phyloP scores from a whole-genome alignment of 2,888 invertebrate genomes.

The Eilema griseolum region DNA sequence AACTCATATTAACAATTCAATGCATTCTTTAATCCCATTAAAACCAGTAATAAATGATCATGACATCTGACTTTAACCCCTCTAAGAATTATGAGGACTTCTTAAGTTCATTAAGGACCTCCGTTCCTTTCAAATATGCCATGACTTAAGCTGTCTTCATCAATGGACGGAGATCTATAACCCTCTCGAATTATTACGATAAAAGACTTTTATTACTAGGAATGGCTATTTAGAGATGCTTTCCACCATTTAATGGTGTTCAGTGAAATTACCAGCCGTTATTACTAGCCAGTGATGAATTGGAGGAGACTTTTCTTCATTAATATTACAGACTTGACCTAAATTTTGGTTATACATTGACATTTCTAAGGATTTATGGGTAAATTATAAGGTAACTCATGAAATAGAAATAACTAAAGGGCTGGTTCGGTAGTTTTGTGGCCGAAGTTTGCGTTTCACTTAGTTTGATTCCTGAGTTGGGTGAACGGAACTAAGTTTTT shows the following conservation, averaged over 20 bases:
- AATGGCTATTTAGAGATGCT: slow-evolving; percentile 65
- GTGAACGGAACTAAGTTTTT: background rate
- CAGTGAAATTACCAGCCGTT: background rate
- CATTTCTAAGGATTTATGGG: background rate
- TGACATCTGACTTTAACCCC: slow-evolving; percentile 60
- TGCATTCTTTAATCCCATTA: slow-evolving; percentile 65
- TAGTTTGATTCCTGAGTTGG: background rate
- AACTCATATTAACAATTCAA: slow-evolving; percentile 36
- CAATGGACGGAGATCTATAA: slow-evolving; percentile 67
- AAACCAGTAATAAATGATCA: slow-evolving; percentile 67
- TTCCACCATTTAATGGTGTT: slow-evolving; percentile 27
- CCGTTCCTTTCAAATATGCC: slow-evolving; percentile 42
- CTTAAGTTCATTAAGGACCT: slow-evolving; percentile 76
- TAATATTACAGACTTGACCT: slow-evolving; percentile 10
- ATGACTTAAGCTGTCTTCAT: slow-evolving; percentile 49
- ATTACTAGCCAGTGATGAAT: background rate
- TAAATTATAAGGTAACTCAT: background rate
- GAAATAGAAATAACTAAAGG: background rate
- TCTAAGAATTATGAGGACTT: slow-evolving; percentile 71
- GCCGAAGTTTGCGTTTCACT: background rate
- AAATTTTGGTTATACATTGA: slow-evolving; percentile 6
- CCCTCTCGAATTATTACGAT: slow-evolving; percentile 66
- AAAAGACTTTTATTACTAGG: slow-evolving; percentile 69
- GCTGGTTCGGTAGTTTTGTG: background rate
- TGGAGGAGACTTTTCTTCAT: slow-evolving; percentile 8